Evolutionary conservation across 2,113 vertebrate genomes (phyloP), one percentile per base, ranked within the genome.

Genomic region (Axis porcinus): DNA sequence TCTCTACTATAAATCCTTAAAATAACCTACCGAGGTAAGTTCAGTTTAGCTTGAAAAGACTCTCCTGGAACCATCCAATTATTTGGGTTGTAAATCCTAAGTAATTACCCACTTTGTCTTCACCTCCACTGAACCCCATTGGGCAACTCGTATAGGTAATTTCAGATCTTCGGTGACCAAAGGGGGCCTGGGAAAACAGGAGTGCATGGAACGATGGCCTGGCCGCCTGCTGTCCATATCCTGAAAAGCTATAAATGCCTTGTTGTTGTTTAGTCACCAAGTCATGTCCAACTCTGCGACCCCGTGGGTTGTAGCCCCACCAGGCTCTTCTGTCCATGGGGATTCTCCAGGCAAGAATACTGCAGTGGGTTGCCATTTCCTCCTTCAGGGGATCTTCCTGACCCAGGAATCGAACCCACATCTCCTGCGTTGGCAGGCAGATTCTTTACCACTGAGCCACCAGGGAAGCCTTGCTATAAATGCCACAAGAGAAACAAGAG

Each of bases 41-140:
- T 96, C 96, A 81, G 54, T 79, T 92, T 97, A 76, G 60, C 47
- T 85, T 94, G 76, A 58, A 89, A 58, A 91, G 84, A 76, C 33
- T 81, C 30, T 92, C 50, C 86, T 11, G 88, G 87, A 86, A 43
- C 40, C 33, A 19, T 60, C 25, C 17, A 28, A 2, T 81, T 54
- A 82, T 28, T 57, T 50, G 64, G 36, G 10, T 67, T 27, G 1
- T 87, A 90, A 84, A 23, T 87, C 36, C 25, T 79, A 52, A 12
- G 3, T 74, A 86, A 28, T 79, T 85, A 45, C 43, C 62, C 7
- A 4, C 28, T 50, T 52, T 23, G 47, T 91, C 19, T 76, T 60
- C n/a, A 57, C n/a, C 50, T 84, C 54, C 17, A 21, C 23, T n/a
- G 9, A 55, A 36, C 11, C 10, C 30, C 55, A 2, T 0, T 9